Evolutionary conservation across 2,113 vertebrate species (phyloP).

Genomic region (Microcebus ravelobensis): DNA sequence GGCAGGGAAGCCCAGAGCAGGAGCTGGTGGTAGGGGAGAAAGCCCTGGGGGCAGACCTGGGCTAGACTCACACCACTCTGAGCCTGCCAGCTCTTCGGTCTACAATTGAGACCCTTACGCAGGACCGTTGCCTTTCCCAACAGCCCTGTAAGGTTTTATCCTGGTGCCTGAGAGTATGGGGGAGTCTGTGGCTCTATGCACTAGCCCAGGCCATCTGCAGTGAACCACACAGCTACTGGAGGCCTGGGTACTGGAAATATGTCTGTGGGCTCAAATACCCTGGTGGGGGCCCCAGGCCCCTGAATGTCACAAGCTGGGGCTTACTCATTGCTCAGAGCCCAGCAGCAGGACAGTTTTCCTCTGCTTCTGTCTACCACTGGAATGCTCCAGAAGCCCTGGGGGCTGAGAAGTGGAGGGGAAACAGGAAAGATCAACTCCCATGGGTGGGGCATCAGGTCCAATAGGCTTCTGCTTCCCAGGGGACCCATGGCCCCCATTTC

Average conservation of each 20-base stretch:
- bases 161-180: background rate
- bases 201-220: background rate
- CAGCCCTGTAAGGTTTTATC: background rate
- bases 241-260: background rate
- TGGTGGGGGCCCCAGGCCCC: background rate
- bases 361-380: background rate
- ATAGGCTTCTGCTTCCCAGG: conserved; percentile 54
- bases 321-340: background rate
- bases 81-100: background rate
- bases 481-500: conserved; percentile 37
- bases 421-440: background rate
- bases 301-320: background rate
- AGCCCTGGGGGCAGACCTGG: background rate
- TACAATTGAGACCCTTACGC: background rate
- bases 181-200: background rate
- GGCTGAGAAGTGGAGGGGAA: background rate
- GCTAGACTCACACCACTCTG: background rate
- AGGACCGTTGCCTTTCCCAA: background rate
- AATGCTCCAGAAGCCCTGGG: background rate
- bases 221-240: background rate
- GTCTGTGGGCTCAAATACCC: background rate
- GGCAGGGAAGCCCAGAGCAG: background rate
- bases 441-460: background rate
- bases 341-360: background rate
- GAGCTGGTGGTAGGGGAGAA: background rate